These are phyloP conservation scores for Nomada fabriciana DNA, from an alignment of 2,888 invertebrate genomes.

Conservation along the genomic window DNA sequence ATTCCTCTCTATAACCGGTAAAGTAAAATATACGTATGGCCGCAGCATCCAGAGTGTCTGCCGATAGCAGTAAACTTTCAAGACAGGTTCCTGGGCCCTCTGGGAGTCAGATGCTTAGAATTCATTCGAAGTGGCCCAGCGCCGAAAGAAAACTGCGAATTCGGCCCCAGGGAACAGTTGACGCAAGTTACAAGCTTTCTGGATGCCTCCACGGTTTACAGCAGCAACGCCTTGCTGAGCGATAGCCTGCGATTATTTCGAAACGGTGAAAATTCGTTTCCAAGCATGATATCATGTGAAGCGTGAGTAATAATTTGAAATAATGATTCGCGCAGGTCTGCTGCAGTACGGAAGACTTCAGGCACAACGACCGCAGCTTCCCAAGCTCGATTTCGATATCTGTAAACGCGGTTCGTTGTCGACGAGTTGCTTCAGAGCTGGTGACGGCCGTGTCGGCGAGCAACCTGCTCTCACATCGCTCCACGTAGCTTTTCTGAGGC, in stretches of 20 bases:
- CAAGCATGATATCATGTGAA: not conserved
- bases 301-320: not conserved
- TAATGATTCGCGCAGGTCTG: constrained; percentile 74
- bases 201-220: constrained; percentile 93
- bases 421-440: constrained; percentile 91
- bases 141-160: constrained; percentile 91
- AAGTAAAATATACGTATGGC: constrained; percentile 48
- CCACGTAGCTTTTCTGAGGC: constrained; percentile 91
- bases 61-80: constrained; percentile 90
- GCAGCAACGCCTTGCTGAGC: constrained; percentile 89
- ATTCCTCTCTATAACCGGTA: no score
- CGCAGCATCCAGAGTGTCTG: constrained; percentile 93
- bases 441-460: constrained; percentile 92
- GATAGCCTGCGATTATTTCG: constrained; percentile 91
- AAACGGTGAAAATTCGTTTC: constrained; percentile 86
- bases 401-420: constrained; percentile 90
- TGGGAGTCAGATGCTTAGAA: constrained; percentile 91
- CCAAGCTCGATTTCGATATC: constrained; percentile 87
- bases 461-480: constrained; percentile 92
- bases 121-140: constrained; percentile 93
- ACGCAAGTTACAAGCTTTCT: constrained; percentile 93
- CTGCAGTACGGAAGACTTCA: constrained; percentile 88
- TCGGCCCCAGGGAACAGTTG: constrained; percentile 94
- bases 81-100: constrained; percentile 90
- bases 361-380: constrained; percentile 87